Evolutionary conservation across 2,113 vertebrate species (phyloP).

Genomic region (Carollia perspicillata): DNA sequence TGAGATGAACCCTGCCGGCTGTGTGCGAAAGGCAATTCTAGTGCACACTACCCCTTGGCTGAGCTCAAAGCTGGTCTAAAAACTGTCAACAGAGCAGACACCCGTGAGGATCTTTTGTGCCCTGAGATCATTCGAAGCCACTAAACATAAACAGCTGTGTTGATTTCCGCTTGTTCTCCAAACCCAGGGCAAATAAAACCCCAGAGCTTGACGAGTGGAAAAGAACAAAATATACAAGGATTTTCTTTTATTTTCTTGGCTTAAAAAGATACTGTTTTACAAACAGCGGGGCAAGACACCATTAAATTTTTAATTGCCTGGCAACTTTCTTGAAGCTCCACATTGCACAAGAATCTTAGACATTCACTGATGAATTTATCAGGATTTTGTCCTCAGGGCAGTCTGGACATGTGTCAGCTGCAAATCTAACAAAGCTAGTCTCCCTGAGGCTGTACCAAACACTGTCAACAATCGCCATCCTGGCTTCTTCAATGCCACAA

Average conservation of each 20-base stretch:
- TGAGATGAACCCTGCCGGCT: neutral
- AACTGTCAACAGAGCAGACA: slow-evolving; percentile 63
- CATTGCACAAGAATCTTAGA: slow-evolving; percentile 61
- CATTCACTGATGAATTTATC: slow-evolving; percentile 52
- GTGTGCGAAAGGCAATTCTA: neutral
- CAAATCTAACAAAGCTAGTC: neutral
- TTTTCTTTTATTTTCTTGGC: slow-evolving; percentile 4
- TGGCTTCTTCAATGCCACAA: neutral
- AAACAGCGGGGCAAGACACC: slow-evolving; percentile 59
- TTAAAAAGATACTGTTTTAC: slow-evolving; percentile 52
- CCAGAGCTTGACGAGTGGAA: slow-evolving; percentile 43
- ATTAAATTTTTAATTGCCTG: slow-evolving; percentile 37
- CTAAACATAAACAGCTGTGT: slow-evolving; percentile 74
- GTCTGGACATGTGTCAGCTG: neutral
- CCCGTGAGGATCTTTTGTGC: slow-evolving; percentile 46
- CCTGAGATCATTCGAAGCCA: slow-evolving; percentile 70
- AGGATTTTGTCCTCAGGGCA: neutral
- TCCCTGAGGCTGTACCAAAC: neutral
- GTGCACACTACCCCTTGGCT: slow-evolving; percentile 30
- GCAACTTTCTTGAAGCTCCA: slow-evolving; percentile 59
- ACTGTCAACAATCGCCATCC: neutral
- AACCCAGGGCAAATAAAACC: slow-evolving; percentile 66
- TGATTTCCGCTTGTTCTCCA: slow-evolving; percentile 58
- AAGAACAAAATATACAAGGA: slow-evolving; percentile 58
- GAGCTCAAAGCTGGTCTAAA: slow-evolving; percentile 40